Percentiles rank a stretch among this genome's conserved stretches.
Conservation (phyloP, 2,888 invertebrate genomes). For the Drosophila fungiperda region DNA sequence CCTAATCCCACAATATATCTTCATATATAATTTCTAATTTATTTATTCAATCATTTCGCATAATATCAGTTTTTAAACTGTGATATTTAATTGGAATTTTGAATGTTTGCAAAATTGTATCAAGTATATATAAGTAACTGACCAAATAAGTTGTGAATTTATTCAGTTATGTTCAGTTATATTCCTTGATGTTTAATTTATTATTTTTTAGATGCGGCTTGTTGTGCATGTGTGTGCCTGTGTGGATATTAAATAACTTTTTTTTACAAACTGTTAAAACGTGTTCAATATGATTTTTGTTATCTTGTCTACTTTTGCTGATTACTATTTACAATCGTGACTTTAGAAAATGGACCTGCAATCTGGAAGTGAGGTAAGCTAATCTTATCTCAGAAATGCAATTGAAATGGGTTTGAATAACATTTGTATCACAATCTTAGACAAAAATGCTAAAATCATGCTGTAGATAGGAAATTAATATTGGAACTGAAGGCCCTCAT, state of each 20-base stretch:
- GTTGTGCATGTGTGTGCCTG: background rate
- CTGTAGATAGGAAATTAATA: background rate
- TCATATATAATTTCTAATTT: constrained; percentile 1
- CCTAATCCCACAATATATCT: background rate
- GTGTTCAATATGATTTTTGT: constrained; percentile 4
- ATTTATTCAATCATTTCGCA: constrained; percentile 8
- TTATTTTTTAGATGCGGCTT: constrained; percentile 23
- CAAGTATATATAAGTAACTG: constrained; percentile 8
- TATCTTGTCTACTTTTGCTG: background rate
- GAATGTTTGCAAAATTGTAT: constrained; percentile 26
- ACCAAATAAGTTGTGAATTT: background rate
- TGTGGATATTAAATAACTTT: constrained; percentile 24
- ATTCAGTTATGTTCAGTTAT: constrained; percentile 9
- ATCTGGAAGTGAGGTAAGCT: background rate
- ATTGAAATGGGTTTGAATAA: background rate
- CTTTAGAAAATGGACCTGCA: background rate
- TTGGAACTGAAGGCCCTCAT: background rate
- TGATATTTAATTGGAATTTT: constrained; percentile 44
- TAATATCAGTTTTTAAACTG: constrained; percentile 35
- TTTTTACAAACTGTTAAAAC: constrained; percentile 10
- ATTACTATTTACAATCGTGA: background rate
- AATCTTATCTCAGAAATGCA: constrained; percentile 1
- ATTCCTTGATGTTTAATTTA: constrained; percentile 5
- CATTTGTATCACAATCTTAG: background rate
- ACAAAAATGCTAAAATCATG: background rate